Evolutionary conservation across 2,888 invertebrate species (phyloP).

Genomic region (Drosophila infuscata): DNA sequence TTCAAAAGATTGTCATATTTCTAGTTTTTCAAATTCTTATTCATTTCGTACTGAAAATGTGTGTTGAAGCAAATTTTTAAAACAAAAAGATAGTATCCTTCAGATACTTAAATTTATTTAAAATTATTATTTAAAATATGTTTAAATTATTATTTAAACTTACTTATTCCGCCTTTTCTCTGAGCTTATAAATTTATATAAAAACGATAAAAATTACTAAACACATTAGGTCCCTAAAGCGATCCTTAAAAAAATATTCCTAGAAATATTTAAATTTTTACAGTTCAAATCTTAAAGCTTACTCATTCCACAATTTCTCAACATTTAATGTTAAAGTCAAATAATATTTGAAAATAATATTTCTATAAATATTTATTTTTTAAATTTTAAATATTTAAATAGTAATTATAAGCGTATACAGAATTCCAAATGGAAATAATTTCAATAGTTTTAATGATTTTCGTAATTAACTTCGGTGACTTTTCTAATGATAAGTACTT

Average conservation of each 20-base stretch:
- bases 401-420: background rate
- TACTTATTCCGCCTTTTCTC: background rate
- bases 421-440: background rate
- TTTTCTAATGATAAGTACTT: slow-evolving; percentile 14
- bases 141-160: background rate
- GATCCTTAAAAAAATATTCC: background rate
- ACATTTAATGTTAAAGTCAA: background rate
- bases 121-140: background rate
- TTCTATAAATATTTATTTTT: background rate
- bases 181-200: background rate
- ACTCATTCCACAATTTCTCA: background rate
- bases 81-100: background rate
- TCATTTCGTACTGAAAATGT: background rate
- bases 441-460: slow-evolving; percentile 1
- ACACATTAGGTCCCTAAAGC: background rate
- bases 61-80: background rate
- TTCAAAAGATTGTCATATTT: background rate
- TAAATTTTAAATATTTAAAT: background rate
- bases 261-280: background rate
- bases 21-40: background rate
- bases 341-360: background rate
- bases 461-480: slow-evolving; percentile 33
- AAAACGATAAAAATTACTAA: rapidly evolving
- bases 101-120: background rate
- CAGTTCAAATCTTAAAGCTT: background rate